A percentile compares a stretch with the other conserved stretches of the same genome.
Evolutionary conservation across 2,888 invertebrate species (phyloP).

Genomic region (Subacronicta megacephala): DNA sequence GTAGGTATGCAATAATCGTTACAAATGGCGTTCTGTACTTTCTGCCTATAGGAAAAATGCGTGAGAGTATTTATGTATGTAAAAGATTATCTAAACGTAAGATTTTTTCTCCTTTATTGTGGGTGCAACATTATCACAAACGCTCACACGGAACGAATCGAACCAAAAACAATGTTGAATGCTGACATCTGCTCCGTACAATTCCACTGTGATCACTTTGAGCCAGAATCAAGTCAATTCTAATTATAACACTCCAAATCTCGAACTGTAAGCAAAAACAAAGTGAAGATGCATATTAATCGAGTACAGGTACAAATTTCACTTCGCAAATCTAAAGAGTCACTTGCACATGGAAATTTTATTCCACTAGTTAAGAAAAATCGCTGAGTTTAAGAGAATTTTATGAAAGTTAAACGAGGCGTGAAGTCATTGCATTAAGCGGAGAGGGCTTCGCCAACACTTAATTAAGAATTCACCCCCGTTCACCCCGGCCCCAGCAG

Average conservation of each 20-base stretch:
- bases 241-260: background rate
- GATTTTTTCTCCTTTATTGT: too few relatives aligned
- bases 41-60: too few relatives aligned
- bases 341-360: conserved; percentile 70
- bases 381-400: conserved; percentile 86
- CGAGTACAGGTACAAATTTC: conserved; percentile 21
- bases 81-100: too few relatives aligned
- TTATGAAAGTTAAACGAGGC: conserved; percentile 88
- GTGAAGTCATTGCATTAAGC: conserved; percentile 88
- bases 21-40: too few relatives aligned
- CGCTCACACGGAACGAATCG: too few relatives aligned
- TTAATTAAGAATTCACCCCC: conserved; percentile 88
- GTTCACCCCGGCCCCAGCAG: conserved; percentile 68
- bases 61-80: too few relatives aligned
- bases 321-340: conserved; percentile 39
- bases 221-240: background rate
- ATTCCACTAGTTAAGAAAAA: conserved; percentile 82
- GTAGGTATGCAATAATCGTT: too few relatives aligned
- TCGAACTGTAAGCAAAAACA: conserved; percentile 11
- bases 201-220: too few relatives aligned
- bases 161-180: too few relatives aligned
- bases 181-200: too few relatives aligned
- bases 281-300: conserved; percentile 11
- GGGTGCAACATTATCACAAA: too few relatives aligned
- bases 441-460: conserved; percentile 86